Percentiles rank a stretch among this genome's conserved stretches.
Conservation (phyloP, 2,888 invertebrate genomes). For the Escarpia spicata region DNA sequence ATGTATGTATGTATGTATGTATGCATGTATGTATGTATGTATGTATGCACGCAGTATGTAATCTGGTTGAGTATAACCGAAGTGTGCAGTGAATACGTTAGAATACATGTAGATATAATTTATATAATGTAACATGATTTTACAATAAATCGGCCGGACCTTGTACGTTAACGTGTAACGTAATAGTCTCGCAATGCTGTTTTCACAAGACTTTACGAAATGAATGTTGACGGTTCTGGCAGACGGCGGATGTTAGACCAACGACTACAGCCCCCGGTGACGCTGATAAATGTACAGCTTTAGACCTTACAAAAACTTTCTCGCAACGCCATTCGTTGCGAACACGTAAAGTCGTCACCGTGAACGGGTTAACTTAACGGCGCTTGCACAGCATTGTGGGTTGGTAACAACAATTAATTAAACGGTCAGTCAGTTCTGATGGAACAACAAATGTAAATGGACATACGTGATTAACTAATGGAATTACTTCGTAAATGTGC, state of each 20-base stretch:
- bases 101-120: too few species aligned
- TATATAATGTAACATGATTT: too few species aligned
- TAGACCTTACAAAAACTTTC: neutral
- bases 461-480: neutral
- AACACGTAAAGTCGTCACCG: neutral
- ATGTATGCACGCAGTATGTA: too few species aligned
- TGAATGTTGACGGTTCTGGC: neutral
- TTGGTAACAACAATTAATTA: conserved; percentile 2
- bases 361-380: neutral
- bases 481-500: neutral
- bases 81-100: too few species aligned
- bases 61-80: too few species aligned
- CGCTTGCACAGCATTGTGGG: neutral
- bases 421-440: neutral
- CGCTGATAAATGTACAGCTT: neutral
- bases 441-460: neutral
- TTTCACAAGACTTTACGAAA: neutral
- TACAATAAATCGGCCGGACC: too few species aligned
- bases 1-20: conserved; percentile 20
- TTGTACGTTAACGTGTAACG: neutral
- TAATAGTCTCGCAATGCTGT: neutral
- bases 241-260: neutral
- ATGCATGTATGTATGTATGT: conserved; percentile 19
- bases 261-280: neutral
- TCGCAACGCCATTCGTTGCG: neutral